Evolutionary conservation across 2,888 invertebrate species (phyloP), one percentile per base, ranked within the genome.

Genomic region (Cephonodes hylas): DNA sequence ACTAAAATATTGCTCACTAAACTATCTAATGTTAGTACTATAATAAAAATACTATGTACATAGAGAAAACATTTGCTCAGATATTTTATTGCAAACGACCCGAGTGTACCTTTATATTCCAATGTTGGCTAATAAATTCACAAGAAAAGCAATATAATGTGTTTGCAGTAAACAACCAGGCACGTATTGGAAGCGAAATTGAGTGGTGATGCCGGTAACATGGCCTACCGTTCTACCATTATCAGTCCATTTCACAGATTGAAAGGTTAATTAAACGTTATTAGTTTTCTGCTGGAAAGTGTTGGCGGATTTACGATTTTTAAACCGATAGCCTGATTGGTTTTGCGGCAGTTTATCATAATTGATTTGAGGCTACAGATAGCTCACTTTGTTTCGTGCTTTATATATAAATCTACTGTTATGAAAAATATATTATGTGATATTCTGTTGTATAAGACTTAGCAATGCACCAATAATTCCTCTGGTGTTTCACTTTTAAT

Each of bases 91-190:
- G 7, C n/a, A 22, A 58, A 44, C 31, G 31, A 34, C n/a, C n/a
- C 15, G 10, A 38, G 23, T 53, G 23, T 45, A 31, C 42, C 53
- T 27, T 53, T 60, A 53, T 53, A 27, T 60, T 60, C 38, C 27
- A 53, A 10, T 60, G 60, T 38, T 27, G 38, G 23, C 42, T 53
- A 53, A 60, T 53, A 53, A 48, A 59, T 59, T 59, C 46, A 59
- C 31, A 42, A 42, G 27, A 48, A 38, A 20, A 6, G 25, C 23
- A 48, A 38, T 60, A 38, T 23, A 42, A 31, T 42, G 20, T 48
- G 13, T 48, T n/a, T 60, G 38, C 22, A 45, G 13, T 46, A 38
- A 31, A 59, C 15, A 59, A 34, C 22, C 42, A 42, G n/a, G 45
- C 44, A 10, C n/a, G 45, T 34, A 42, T 42, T 60, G 60, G 60